Conservation (phyloP, 2,113 vertebrate species). For the Prunella fulvescens region DNA sequence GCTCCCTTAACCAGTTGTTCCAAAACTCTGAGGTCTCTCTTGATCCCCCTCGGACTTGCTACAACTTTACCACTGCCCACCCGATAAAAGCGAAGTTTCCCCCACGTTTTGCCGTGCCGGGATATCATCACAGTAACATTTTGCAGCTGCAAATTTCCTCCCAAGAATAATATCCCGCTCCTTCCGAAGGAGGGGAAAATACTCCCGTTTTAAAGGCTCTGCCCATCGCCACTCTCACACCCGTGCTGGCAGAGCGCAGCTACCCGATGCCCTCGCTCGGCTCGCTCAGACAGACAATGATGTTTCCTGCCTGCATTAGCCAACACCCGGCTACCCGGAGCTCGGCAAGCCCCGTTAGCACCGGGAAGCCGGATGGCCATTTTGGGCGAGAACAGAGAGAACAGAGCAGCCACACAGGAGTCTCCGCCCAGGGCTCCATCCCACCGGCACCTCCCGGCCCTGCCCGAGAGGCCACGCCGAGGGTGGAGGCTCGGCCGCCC, state of each 20-base stretch:
- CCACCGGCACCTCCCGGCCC: neutral
- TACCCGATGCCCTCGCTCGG: neutral
- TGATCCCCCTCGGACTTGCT: accelerated
- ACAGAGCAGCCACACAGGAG: accelerated
- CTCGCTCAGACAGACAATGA: too few relatives aligned
- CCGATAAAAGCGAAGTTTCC: neutral
- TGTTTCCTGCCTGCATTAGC: accelerated
- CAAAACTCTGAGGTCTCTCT: neutral
- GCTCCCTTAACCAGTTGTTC: neutral
- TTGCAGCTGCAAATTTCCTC: neutral
- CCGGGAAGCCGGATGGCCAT: neutral
- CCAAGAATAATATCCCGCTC: neutral
- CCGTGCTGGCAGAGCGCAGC: neutral
- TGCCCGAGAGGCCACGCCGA: neutral
- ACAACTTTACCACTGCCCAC: neutral
- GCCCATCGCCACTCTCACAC: accelerated
- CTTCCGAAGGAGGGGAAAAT: accelerated
- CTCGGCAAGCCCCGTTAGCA: neutral
- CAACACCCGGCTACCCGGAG: accelerated
- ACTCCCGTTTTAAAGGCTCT: accelerated
- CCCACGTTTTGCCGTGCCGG: neutral
- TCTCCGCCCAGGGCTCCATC: neutral
- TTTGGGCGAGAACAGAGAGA: too few relatives aligned
- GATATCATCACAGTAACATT: accelerated
- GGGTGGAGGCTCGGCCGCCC: neutral